Evolutionary conservation across 1,140 invertebrate species (phyloP).

Genomic region (Drosophila asahinai): DNA sequence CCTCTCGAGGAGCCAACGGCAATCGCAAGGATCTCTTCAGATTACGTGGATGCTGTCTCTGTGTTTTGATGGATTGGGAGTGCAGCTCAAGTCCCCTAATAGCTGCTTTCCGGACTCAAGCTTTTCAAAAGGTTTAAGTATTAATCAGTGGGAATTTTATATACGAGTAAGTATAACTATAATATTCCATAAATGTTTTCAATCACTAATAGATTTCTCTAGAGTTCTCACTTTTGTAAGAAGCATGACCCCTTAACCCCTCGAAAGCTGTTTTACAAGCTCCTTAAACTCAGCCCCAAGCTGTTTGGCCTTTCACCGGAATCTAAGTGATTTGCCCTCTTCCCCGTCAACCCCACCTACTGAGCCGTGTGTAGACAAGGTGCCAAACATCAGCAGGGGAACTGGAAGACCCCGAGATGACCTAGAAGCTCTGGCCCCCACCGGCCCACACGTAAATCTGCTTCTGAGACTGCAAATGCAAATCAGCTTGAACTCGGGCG

Average conservation of each 20-base stretch:
- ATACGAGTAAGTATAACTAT: no score
- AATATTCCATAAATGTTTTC: no score
- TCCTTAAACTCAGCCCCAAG: constrained; percentile 16
- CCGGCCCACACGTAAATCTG: constrained; percentile 18
- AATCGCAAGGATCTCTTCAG: constrained; percentile 13
- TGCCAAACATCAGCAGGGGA: constrained; percentile 21
- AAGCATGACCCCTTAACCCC: not conserved
- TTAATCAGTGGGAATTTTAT: not conserved
- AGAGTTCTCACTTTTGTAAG: not conserved
- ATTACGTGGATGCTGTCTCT: not conserved
- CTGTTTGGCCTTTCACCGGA: constrained; percentile 25
- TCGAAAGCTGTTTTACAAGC: constrained; percentile 6
- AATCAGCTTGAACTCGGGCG: constrained; percentile 21
- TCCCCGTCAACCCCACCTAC: no score
- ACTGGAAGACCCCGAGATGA: not conserved
- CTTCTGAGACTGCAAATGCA: constrained; percentile 33
- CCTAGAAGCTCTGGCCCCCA: not conserved
- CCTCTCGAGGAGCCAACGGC: constrained; percentile 7
- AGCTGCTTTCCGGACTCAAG: not conserved
- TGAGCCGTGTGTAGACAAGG: constrained; percentile 38
- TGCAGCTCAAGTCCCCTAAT: not conserved
- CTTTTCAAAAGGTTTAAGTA: not conserved
- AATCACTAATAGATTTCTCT: not conserved
- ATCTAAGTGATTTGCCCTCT: constrained; percentile 23
- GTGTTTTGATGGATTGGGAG: not conserved